Evolutionary conservation across 2,888 invertebrate species (phyloP), one percentile per base, ranked within the genome.

Genomic region (Gryllus longicercus): DNA sequence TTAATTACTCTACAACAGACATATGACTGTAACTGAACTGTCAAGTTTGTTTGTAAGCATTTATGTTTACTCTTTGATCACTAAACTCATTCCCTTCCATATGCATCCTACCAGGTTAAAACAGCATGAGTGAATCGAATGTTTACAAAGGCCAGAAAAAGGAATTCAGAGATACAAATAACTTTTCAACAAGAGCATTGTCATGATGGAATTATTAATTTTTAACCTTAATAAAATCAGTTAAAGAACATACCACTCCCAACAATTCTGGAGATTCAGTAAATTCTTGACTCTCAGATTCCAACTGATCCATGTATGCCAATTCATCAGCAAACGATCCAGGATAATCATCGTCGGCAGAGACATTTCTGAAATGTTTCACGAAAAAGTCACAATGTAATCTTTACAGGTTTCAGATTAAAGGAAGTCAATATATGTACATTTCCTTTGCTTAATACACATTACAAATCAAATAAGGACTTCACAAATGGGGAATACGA

Each of bases 271-370:
- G 21, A 50, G 74, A 50, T 16, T 74, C 76, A 18, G 74, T 51
- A 16, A 77, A n/a, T 38, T 77, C 77, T 50, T 76, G 81, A 75
- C 63, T 79, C 78, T 87, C 87, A 81, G 83, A 84, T 77, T 88
- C 87, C 82, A 86, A 83, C 50, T 87, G 88, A 82, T 93, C 92
- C 91, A 93, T 91, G 82, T 88, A 88, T 78, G 93, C 93, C 83
- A 94, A 87, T 84, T 93, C 92, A 11, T 91, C 91, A 86, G 94
- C 94, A 87, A 94, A 94, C 82, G 88, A 89, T 82, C 88, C 88
- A 63, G 89, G 87, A 50, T 80, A 80, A 83, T 90, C 90, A 80
- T 91, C 91, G 51, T 93, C 92, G 76, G 93, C 93, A 21, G n/a
- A 16, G n/a, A n/a, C 8, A 63, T 63, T 63, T 63, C 63, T 63